These are phyloP conservation scores for Rhinichthys osculus DNA, from an alignment of 2,797 vertebrate genomes.

Conservation along the genomic window DNA sequence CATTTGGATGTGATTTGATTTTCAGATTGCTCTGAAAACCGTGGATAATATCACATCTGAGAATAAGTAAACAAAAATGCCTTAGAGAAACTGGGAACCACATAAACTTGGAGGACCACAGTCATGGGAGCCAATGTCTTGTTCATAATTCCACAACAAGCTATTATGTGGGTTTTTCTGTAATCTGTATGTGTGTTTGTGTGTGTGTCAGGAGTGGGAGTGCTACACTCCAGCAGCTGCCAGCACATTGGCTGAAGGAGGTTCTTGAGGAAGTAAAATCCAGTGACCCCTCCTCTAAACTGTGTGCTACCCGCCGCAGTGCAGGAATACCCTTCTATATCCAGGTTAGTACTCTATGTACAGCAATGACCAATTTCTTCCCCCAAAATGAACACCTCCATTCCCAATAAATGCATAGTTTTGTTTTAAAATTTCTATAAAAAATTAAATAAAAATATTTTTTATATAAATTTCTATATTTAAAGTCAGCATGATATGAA, in stretches of 20 bases:
- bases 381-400: no score
- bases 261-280: constrained; percentile 91
- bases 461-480: background rate
- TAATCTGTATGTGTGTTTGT: constrained; percentile 36
- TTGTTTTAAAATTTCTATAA: no score
- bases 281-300: constrained; percentile 89
- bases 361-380: background rate
- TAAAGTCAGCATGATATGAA: background rate
- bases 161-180: background rate
- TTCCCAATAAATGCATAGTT: no score
- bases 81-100: constrained; percentile 5
- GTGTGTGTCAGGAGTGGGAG: constrained; percentile 80
- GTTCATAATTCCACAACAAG: constrained; percentile 8
- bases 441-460: no score
- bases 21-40: constrained; percentile 15
- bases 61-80: constrained; percentile 5
- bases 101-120: background rate
- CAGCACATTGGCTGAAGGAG: constrained; percentile 83
- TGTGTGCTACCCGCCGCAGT: constrained; percentile 94
- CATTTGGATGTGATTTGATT: constrained; percentile 11
- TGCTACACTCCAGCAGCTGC: constrained; percentile 83
- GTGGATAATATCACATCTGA: background rate
- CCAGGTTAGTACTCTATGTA: constrained; percentile 79
- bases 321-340: constrained; percentile 97
- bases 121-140: background rate